Conservation (phyloP, 2,888 invertebrate genomes). For the Buathra laborator region DNA sequence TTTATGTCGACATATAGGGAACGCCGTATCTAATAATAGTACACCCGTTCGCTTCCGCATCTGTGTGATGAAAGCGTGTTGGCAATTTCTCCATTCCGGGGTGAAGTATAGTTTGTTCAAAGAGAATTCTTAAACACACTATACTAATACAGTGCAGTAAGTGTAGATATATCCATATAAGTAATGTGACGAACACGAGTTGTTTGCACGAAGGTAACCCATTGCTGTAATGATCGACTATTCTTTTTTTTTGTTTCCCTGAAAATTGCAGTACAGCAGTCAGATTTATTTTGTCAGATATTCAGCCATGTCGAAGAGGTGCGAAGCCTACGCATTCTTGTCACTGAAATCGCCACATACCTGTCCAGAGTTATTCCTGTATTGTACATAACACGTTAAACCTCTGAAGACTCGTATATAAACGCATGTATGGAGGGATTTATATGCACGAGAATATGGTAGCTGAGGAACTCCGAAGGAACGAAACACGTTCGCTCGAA, state of each 20-base stretch:
- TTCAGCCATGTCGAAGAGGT: constrained; percentile 32
- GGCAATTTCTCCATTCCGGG: constrained; percentile 49
- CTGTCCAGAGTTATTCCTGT: constrained; percentile 37
- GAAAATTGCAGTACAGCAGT: background rate
- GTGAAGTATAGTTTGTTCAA: constrained; percentile 21
- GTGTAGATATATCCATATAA: constrained; percentile 7
- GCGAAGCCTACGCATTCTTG: constrained; percentile 47
- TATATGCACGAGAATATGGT: constrained; percentile 42
- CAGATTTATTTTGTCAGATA: constrained; percentile 12
- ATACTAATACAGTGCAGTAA: constrained; percentile 2
- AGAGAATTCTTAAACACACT: constrained; percentile 40
- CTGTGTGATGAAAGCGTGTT: constrained; percentile 52
- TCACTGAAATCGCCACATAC: constrained; percentile 48
- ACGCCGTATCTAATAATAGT: constrained; percentile 51
- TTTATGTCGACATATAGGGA: constrained; percentile 52
- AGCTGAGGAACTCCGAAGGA: constrained; percentile 51
- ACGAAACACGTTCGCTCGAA: constrained; percentile 32
- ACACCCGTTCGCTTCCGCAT: constrained; percentile 55
- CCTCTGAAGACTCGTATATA: constrained; percentile 17
- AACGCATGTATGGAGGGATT: constrained; percentile 50
- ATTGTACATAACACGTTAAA: constrained; percentile 12
- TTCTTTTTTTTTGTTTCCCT: no score
- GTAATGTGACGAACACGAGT: background rate
- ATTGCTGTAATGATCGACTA: background rate
- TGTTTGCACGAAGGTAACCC: constrained; percentile 1